These are phyloP conservation scores for Epizoanthus ramosus DNA, from an alignment of 92 coral and sea anemone genomes.

Conservation along the genomic window DNA sequence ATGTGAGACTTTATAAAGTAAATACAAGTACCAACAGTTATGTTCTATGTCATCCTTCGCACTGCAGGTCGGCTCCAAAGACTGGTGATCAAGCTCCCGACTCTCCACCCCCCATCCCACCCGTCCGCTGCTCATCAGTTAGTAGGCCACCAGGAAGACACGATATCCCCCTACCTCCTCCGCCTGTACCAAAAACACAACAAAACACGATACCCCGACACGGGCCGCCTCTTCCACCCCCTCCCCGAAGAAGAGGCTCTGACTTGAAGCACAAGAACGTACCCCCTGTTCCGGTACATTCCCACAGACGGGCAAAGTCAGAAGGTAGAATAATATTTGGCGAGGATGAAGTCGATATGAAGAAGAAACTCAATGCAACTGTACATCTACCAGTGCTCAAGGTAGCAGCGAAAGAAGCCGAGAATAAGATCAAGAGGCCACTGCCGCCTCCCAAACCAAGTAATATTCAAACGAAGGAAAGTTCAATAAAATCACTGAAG, in stretches of 20 bases:
- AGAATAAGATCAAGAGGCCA: background rate
- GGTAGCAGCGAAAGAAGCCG: slow-evolving; percentile 12
- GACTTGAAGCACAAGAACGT: slow-evolving; percentile 53
- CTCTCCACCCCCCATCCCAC: slow-evolving; percentile 92
- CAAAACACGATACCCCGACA: slow-evolving; percentile 55
- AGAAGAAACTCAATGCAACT: slow-evolving; percentile 44
- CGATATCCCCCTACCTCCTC: slow-evolving; percentile 56
- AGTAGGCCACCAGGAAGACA: slow-evolving; percentile 42
- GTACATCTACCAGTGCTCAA: slow-evolving; percentile 49
- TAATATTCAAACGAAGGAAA: background rate
- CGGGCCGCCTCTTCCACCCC: slow-evolving; percentile 70
- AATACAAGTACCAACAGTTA: too few species aligned
- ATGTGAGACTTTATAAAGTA: too few species aligned
- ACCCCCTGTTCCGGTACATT: slow-evolving; percentile 70
- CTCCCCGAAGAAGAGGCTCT: slow-evolving; percentile 55
- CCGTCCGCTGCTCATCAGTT: slow-evolving; percentile 90
- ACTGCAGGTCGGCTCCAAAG: slow-evolving; percentile 18
- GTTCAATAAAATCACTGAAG: background rate
- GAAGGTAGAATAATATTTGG: slow-evolving; percentile 78
- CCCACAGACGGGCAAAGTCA: slow-evolving; percentile 78
- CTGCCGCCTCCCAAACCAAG: slow-evolving; percentile 24
- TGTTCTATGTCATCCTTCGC: background rate
- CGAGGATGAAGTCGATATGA: slow-evolving; percentile 49
- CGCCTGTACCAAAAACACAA: slow-evolving; percentile 59
- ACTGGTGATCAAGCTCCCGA: slow-evolving; percentile 36